These are phyloP conservation scores for Pelecanoides urinatrix DNA, from an alignment of 2,113 vertebrate species.

Conservation along the genomic window DNA sequence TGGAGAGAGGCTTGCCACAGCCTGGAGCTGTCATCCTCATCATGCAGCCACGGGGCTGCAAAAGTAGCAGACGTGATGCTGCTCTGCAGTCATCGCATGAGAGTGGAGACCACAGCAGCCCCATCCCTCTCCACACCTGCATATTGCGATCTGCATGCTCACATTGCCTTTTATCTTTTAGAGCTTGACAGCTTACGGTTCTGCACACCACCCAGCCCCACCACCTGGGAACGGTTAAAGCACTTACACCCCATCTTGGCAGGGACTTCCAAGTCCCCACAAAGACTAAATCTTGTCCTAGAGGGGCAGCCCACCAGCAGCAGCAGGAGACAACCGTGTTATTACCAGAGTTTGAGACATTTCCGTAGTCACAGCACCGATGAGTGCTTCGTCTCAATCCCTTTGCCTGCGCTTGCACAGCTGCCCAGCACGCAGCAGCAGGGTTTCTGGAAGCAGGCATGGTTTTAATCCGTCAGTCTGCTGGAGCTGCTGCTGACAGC, in stretches of 20 bases:
- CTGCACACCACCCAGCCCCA: not conserved
- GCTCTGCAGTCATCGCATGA: not conserved
- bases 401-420: not conserved
- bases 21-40: not conserved
- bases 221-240: not conserved
- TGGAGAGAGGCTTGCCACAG: not conserved
- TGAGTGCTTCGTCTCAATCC: not conserved
- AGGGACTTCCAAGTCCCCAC: not conserved
- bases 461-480: not conserved
- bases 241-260: not conserved
- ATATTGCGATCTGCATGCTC: rapidly evolving
- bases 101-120: rapidly evolving
- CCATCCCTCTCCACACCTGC: rapidly evolving
- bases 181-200: rapidly evolving
- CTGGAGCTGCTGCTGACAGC: not conserved
- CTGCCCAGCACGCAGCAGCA: not conserved
- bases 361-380: not conserved
- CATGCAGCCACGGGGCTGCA: not conserved
- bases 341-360: not conserved
- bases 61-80: rapidly evolving
- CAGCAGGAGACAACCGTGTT: not conserved
- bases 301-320: not conserved
- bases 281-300: not conserved
- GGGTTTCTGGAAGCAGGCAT: not conserved
- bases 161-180: not conserved